A percentile compares a stretch with the other conserved stretches of the same genome.
Evolutionary conservation across 2,113 vertebrate genomes (phyloP).

Genomic region (Lycaon pictus): DNA sequence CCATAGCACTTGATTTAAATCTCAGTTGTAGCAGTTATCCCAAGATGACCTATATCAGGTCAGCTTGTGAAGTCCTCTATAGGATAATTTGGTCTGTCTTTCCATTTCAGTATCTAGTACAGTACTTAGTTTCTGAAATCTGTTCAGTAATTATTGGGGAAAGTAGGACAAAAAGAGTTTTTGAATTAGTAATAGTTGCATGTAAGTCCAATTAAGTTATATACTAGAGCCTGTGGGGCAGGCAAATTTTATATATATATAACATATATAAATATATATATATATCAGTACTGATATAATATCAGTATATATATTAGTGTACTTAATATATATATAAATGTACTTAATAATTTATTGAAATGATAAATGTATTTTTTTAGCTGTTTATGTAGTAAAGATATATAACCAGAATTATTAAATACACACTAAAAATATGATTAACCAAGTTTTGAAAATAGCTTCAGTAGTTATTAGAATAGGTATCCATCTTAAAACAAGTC

Average conservation of each 20-base stretch:
- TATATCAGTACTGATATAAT: not conserved
- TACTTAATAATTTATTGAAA: not conserved
- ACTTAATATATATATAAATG: not conserved
- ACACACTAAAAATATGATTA: not conserved
- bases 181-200: not conserved
- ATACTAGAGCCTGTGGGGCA: not conserved
- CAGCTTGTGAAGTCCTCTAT: not conserved
- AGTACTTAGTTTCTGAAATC: not conserved
- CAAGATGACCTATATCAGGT: not conserved
- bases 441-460: not conserved
- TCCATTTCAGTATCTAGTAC: not conserved
- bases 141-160: not conserved
- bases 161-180: not conserved
- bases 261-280: not conserved
- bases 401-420: conserved; percentile 17
- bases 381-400: not conserved
- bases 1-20: not conserved
- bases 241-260: not conserved
- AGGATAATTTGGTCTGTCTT: not conserved
- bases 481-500: not conserved
- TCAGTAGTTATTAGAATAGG: not conserved
- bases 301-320: no score
- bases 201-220: not conserved
- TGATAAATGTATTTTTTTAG: conserved; percentile 4
- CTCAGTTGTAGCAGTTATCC: not conserved